Evolutionary conservation across 2,888 invertebrate genomes (phyloP), one percentile per base, ranked within the genome.

Genomic region (Phaonia tiefii): DNA sequence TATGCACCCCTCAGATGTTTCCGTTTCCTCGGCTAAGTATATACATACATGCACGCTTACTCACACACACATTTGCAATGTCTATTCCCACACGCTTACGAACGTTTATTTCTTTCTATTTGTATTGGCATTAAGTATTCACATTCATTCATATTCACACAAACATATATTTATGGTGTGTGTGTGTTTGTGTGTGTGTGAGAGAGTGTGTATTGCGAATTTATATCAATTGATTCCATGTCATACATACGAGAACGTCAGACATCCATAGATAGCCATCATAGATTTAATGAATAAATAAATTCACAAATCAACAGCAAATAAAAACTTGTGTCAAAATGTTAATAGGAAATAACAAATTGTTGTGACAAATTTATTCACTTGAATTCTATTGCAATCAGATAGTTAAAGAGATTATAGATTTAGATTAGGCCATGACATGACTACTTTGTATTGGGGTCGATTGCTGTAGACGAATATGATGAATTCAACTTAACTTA

Each of bases 1-100:
- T 81, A 78, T 75, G 74, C 77, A 78, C 77, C 77, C 80, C 42
- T 63, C 39, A 22, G 39, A 8, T 42, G 42, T 63, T 63, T 63
- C 63, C 63, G 63, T 63, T 63, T 63, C 63, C 63, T 63, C 7
- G 3, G 20, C 39, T n/a, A 42, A 44, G 44, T 2, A 2, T 5
- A 25, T 0, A 8, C 54, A 54, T 13, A 8, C 54, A 54, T 13
- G 25, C 51, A 51, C 10, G 22, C 4, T 3, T 22, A 10, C 13
- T 56, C 25, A 26, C 56, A 56, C 56, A 13, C 56, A 56, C 26
- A 26, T 51, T 22, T 11, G 22, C 20, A 51, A 15, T 22, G 17
- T 22, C 51, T 3, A 51, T 31, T 5, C 39, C 31, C 60, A 39
- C 1, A 60, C 39, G 37, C 8, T 17, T 10, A 26, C n/a, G n/a